Evolutionary conservation across 2,888 invertebrate species (phyloP), one percentile per base, ranked within the genome.

Genomic region (Stenchaetothrips biformis): DNA sequence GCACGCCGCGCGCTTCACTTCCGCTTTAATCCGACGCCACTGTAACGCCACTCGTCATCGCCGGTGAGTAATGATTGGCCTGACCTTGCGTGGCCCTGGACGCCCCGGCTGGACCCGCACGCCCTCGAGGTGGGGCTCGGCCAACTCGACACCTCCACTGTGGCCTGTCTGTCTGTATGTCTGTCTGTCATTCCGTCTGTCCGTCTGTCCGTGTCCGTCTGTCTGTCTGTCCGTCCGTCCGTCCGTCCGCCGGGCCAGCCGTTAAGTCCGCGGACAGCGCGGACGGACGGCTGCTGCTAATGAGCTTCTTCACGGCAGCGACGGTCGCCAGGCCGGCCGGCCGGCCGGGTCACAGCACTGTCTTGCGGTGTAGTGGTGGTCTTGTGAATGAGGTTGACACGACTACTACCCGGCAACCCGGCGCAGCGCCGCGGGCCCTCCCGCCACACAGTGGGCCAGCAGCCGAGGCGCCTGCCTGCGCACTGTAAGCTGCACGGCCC

Each of bases 61-160:
- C 25, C 7, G 21, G 67, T 74, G 67, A 74, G 67, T n/a, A 74
- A 74, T 74, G 67, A 74, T 74, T 74, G 67, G 25, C 67, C 67
- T 74, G 67, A 74, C 67, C 67, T 74, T 74, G 67, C 67, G 21
- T 9, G 67, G 53, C 18, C 13, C 53, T 13, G 53, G 16, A 13
- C 53, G 53, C 18, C 53, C 53, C 4, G 37, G 37, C 37, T 37
- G 37, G 37, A 37, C 37, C 37, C 4, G 37, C 11, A 4, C 53
- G 11, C 53, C 53, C 53, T 13, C 53, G 13, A 53, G 13, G 53
- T 18, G 16, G 53, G 16, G 53, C 8, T 18, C 53, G 53, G 16
- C 53, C 53, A 13, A 6, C 53, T 53, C 53, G 53, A 53, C 53
- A 53, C 53, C 53, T 53, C 53, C 4, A 13, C 53, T 16, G 59